Percentiles rank a stretch among this genome's conserved stretches.
phyloP scores from a whole-genome alignment of 1,140 invertebrate genomes.

The Drosophila saltans region DNA sequence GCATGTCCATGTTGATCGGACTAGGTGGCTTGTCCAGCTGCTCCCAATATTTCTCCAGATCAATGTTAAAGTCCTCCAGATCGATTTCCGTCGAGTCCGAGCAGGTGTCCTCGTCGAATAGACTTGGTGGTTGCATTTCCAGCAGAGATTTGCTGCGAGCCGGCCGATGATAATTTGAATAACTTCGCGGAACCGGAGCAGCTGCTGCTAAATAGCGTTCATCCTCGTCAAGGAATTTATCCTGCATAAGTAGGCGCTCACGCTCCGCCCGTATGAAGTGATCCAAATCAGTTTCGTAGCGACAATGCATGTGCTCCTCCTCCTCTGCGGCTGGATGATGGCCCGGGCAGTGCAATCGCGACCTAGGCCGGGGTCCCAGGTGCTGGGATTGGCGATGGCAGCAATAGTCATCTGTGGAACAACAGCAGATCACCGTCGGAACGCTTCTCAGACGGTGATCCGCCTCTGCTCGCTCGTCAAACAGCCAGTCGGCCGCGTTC shows the following conservation, averaged over 20 bases:
- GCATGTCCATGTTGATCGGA: conserved; percentile 82
- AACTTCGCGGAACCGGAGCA: conserved; percentile 27
- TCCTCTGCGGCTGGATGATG: conserved; percentile 80
- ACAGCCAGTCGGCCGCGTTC: conserved; percentile 70
- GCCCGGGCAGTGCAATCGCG: conserved; percentile 62
- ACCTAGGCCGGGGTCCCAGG: conserved; percentile 28
- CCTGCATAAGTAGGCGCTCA: conserved; percentile 74
- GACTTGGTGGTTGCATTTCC: conserved; percentile 75
- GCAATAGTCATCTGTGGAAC: conserved; percentile 77
- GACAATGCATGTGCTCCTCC: conserved; percentile 80
- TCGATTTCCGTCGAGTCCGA: conserved; percentile 82
- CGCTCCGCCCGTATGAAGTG: conserved; percentile 80
- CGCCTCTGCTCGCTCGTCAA: conserved; percentile 60
- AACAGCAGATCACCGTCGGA: conserved; percentile 74
- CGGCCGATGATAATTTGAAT: conserved; percentile 61
- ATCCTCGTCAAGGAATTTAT: conserved; percentile 82
- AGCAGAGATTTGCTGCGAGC: conserved; percentile 77
- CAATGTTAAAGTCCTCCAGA: conserved; percentile 82
- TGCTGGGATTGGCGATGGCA: conserved; percentile 61
- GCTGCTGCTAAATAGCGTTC: conserved; percentile 67
- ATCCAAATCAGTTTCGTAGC: conserved; percentile 81
- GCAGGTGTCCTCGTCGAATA: conserved; percentile 80
- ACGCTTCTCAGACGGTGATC: conserved; percentile 46
- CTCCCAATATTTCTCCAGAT: conserved; percentile 82
- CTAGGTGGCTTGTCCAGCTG: conserved; percentile 81